Evolutionary conservation across 1,140 invertebrate species (phyloP), one percentile per base, ranked within the genome.

Genomic region (Portunus trituberculatus): DNA sequence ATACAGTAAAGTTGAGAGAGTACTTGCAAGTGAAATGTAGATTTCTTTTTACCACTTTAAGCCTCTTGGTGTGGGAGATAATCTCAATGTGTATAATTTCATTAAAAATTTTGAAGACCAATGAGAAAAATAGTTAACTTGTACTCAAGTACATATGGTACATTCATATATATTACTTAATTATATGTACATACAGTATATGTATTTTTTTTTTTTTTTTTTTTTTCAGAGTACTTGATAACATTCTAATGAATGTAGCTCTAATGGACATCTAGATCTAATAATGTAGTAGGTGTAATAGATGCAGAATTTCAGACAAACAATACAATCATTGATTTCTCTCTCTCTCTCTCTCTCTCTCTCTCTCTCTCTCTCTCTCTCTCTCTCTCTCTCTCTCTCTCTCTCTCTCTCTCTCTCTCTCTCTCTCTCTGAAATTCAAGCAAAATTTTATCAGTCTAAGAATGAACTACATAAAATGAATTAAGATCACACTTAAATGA

Each of bases 171-270:
- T 59, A 20, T 20, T 20, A 59, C 12, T 20, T 76, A 59, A 76
- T 20, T 76, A 7, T 76, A 25, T 39, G 6, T 39, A 76, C 67
- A 76, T 76, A 39, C 6, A 39, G 39, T 39, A 39, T 39, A 39
- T 39, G 39, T 39, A 39, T 39, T 2, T 76, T 1, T 7, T 76
- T n/a, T 76, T 25, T 39, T 2, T 76, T 1, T 7, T 76, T n/a
- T 76, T 25, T n/a, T 76, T 76, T 76, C 67, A 76, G 67, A n/a
- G n/a, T 76, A 76, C 67, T n/a, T 76, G n/a, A 76, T 25, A 76
- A 76, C n/a, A 2, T 76, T n/a, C 12, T 0, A 20, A 59, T 59
- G 10, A 14, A 20, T 59, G 1, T 59, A 14, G 8, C 10, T 52
- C 48, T 76, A n/a, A 76, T 76, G 67, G 1, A 59, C 20, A 59